Evolutionary conservation across 2,797 vertebrate genomes (phyloP).

Genomic region (Xenops minutus): DNA sequence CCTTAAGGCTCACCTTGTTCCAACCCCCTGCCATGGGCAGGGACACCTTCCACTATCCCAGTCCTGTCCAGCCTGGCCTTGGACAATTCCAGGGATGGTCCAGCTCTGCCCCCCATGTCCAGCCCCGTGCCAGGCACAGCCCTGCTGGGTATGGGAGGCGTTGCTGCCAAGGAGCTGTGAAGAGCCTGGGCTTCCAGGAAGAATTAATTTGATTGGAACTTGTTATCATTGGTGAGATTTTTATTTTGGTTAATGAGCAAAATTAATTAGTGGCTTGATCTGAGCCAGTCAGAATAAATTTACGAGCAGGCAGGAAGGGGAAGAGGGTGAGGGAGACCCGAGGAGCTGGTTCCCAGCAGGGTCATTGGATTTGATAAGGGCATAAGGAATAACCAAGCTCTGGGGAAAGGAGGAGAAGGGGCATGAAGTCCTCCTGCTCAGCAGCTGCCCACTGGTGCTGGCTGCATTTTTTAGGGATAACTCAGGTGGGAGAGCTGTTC

Average conservation of each 20-base stretch:
- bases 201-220: not conserved
- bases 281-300: not conserved
- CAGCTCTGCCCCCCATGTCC: not conserved
- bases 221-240: not conserved
- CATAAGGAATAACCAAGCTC: not conserved
- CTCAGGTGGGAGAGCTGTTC: not conserved
- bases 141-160: rapidly evolving
- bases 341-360: not conserved
- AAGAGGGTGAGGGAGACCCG: rapidly evolving
- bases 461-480: not conserved
- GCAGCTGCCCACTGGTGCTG: rapidly evolving
- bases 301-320: not conserved
- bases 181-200: not conserved
- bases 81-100: not conserved
- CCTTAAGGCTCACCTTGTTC: not conserved
- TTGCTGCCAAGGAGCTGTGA: not conserved
- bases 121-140: not conserved
- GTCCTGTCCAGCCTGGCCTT: not conserved
- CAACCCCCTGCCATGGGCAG: not conserved
- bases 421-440: not conserved
- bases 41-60: not conserved
- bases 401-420: not conserved
- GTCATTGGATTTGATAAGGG: not conserved
- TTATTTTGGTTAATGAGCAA: not conserved
- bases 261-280: not conserved